phyloP scores from a whole-genome alignment of 2,113 vertebrate species.

The Pluvialis apricaria region DNA sequence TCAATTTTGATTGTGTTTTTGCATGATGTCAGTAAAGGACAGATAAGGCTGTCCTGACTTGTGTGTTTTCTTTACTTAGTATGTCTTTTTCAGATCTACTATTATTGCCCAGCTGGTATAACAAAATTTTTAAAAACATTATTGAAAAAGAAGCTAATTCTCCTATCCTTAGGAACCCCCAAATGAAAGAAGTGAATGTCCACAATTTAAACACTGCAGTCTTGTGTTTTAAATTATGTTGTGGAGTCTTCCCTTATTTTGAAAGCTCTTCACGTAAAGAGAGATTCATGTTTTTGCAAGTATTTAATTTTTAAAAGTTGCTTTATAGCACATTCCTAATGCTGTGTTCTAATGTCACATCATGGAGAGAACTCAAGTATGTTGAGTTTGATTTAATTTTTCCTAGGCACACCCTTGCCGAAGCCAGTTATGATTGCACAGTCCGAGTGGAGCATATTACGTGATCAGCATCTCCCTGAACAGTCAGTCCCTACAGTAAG shows the following conservation, averaged over 20 bases:
- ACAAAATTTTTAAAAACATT: neutral
- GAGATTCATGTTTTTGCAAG: neutral
- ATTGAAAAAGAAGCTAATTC: neutral
- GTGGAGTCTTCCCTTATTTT: neutral
- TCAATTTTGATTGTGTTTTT: neutral
- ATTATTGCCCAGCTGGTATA: neutral
- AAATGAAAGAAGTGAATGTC: neutral
- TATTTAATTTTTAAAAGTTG: neutral
- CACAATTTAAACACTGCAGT: neutral
- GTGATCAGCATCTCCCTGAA: slow-evolving; percentile 49
- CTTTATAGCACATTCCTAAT: neutral
- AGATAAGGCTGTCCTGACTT: neutral
- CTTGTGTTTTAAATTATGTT: neutral
- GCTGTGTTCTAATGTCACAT: neutral
- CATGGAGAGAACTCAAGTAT: neutral
- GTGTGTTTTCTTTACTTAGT: neutral
- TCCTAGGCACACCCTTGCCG: slow-evolving; percentile 67
- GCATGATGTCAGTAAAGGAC: neutral
- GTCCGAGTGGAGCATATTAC: slow-evolving; percentile 73
- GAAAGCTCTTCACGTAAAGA: neutral
- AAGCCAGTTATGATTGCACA: slow-evolving; percentile 32
- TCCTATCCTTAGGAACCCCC: neutral
- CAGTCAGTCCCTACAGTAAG: slow-evolving; percentile 64
- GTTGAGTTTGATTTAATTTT: slow-evolving; percentile 44
- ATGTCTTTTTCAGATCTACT: neutral